Base-by-base conservation (phyloP, 2,888 invertebrate species). In the Tetragonula carbonaria region DNA sequence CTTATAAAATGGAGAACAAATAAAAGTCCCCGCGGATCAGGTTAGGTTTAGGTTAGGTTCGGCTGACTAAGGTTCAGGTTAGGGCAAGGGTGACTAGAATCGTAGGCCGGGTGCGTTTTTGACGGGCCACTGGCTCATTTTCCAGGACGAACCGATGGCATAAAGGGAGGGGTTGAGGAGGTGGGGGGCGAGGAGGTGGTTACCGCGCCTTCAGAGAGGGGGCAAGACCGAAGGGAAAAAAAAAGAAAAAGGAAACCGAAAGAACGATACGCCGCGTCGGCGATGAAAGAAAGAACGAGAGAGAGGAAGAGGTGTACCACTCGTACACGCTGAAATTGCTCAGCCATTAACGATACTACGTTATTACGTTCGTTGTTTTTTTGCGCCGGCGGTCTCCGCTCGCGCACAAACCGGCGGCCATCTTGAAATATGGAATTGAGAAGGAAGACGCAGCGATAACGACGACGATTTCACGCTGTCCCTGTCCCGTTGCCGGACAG, bases 261-360 rank as follows among this genome's bases (percentile, higher is more conserved):
- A 73, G 68, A 76, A 77, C 59, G 83, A 67, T 57, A 75, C 55
- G 68, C 74, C 16, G 55, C 70, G 38, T 21, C 67, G 73, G 62
- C 38, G 51, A 66, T 83, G 87, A 74, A 77, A 82, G 86, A 80
- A 74, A 82, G 86, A 80, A 74, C 76, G 80, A 77, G 87, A 77
- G 87, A 85, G 78, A 88, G 86, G 87, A 90, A 87, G 88, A 89
- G 89, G 86, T 28, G 90, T 28, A 88, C 91, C 92, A 92, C 92
- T 94, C 92, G 93, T 93, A 94, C 93, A 86, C 88, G 91, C 84
- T 93, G 92, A 94, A 94, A 94, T 94, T 94, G 94, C 94, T 91
- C 94, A 91, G 91, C 94, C 94, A 94, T 94, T 94, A 94, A 94
- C 92, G 93, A 94, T 94, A 94, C 94, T 93, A 93, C 94, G 94